Percentiles rank a stretch among this genome's conserved stretches.
These are phyloP conservation scores for Otolemur garnettii DNA, from an alignment of 2,113 vertebrate species.

Conservation along the genomic window DNA sequence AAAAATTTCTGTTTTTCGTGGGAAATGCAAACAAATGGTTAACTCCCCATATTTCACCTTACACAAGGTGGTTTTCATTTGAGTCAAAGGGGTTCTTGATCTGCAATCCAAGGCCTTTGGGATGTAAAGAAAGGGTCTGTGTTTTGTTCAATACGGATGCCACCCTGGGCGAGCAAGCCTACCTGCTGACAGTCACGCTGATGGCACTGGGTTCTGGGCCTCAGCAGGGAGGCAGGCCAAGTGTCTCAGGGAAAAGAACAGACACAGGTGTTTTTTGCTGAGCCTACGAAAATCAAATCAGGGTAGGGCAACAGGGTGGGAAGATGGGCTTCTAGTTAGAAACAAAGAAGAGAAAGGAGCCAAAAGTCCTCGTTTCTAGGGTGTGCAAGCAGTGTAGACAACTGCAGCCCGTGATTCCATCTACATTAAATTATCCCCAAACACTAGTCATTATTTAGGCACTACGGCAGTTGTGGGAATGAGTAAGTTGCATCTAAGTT, in stretches of 20 bases:
- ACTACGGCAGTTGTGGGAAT: constrained; percentile 23
- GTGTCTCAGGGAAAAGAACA: constrained; percentile 1
- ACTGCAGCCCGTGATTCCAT: background rate
- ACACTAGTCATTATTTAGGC: background rate
- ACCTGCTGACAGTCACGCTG: background rate
- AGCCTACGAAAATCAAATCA: constrained; percentile 64
- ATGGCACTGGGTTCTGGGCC: background rate
- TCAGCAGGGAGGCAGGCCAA: background rate
- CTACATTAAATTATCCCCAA: constrained; percentile 15
- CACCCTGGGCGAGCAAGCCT: background rate
- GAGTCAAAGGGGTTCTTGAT: constrained; percentile 85
- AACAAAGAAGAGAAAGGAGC: background rate
- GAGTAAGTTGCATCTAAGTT: background rate
- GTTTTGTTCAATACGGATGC: constrained; percentile 81
- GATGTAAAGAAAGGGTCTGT: constrained; percentile 82
- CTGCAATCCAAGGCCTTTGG: constrained; percentile 79
- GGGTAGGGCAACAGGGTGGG: background rate
- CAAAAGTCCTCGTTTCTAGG: background rate
- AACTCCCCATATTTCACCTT: constrained; percentile 85
- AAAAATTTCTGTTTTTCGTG: constrained; percentile 81
- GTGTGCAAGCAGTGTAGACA: background rate
- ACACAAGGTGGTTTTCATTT: constrained; percentile 84
- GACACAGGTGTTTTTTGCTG: constrained; percentile 11
- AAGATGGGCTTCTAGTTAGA: background rate
- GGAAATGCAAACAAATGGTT: constrained; percentile 89